A percentile compares a stretch with the other conserved stretches of the same genome.
Evolutionary conservation across 2,113 vertebrate genomes (phyloP).

Genomic region (Sclerurus mexicanus): DNA sequence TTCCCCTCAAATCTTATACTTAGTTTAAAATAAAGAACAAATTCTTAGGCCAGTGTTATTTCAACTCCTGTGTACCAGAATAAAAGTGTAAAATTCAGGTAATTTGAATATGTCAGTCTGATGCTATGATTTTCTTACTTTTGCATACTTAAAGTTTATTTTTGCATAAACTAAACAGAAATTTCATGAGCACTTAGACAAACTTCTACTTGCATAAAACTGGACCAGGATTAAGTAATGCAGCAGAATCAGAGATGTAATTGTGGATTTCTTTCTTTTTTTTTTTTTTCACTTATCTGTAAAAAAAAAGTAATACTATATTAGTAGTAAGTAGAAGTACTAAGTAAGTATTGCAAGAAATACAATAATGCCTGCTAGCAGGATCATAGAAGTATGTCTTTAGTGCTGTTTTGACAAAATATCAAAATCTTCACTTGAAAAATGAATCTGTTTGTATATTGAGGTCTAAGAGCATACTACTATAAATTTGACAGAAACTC

Average conservation of each 20-base stretch:
- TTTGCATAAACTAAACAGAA: slow-evolving; percentile 6
- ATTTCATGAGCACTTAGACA: neutral
- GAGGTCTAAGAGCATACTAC: neutral
- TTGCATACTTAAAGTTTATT: neutral
- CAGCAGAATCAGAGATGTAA: neutral
- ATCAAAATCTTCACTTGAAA: neutral
- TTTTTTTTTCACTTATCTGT: neutral
- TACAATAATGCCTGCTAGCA: neutral
- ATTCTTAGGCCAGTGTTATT: neutral
- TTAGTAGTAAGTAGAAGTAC: neutral
- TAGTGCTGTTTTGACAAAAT: neutral
- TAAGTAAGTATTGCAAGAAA: neutral
- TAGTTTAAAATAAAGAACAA: neutral
- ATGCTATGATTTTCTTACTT: neutral
- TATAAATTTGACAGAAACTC: neutral
- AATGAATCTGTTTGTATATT: neutral
- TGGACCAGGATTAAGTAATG: neutral
- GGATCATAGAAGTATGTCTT: neutral
- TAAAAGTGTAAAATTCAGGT: neutral
- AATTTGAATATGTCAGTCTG: neutral
- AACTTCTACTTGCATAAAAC: neutral
- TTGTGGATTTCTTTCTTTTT: too few species aligned
- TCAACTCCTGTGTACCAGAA: neutral
- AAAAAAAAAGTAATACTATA: neutral
- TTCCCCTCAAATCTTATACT: neutral